These are phyloP conservation scores for Gambelia wislizenii DNA, from an alignment of 2,797 vertebrate species.

Conservation along the genomic window DNA sequence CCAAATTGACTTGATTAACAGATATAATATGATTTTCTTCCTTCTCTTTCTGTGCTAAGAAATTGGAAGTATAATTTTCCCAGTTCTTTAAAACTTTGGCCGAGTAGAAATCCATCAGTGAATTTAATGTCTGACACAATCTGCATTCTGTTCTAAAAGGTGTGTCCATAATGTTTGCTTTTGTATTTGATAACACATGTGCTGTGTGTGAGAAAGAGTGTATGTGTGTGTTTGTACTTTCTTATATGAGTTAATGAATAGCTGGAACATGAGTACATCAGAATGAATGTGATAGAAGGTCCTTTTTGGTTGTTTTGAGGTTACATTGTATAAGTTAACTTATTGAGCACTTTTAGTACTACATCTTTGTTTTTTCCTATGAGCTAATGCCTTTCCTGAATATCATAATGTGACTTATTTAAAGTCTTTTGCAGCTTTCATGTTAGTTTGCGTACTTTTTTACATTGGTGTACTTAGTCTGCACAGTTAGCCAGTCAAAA, in stretches of 20 bases:
- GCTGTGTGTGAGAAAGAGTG: constrained; percentile 72
- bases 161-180: constrained; percentile 70
- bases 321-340: constrained; percentile 81
- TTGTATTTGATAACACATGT: constrained; percentile 76
- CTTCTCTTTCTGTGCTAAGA: constrained; percentile 13
- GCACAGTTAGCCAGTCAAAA: constrained; percentile 81
- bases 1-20: constrained; percentile 27
- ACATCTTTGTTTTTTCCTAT: constrained; percentile 69
- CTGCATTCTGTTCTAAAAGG: constrained; percentile 53
- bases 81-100: constrained; percentile 6
- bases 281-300: constrained; percentile 70
- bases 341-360: constrained; percentile 91
- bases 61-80: background rate
- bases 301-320: constrained; percentile 42
- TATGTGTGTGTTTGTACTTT: constrained; percentile 64
- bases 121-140: constrained; percentile 52
- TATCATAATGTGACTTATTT: constrained; percentile 89
- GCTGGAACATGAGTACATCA: constrained; percentile 69
- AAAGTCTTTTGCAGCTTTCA: constrained; percentile 81
- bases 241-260: constrained; percentile 65
- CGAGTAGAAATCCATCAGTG: constrained; percentile 24
- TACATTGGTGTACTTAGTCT: constrained; percentile 74
- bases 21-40: background rate
- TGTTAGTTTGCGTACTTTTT: constrained; percentile 75
- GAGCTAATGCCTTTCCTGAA: constrained; percentile 85